Conservation (phyloP, 2,113 vertebrate genomes). For the Psophia crepitans region DNA sequence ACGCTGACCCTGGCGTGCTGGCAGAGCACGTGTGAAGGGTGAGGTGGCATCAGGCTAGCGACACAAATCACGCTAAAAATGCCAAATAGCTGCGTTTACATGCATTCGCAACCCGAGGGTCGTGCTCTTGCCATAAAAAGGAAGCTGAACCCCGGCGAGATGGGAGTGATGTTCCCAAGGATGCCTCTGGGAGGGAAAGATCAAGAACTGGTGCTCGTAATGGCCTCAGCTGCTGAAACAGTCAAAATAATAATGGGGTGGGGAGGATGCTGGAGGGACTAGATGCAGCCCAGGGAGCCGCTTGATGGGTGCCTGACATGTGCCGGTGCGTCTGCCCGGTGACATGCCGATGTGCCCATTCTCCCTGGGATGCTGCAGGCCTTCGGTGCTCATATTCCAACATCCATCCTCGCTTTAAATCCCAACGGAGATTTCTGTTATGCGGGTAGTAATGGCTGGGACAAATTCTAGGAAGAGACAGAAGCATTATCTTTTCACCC, state of each 20-base stretch:
- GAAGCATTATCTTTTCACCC: background rate
- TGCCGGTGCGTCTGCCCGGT: background rate
- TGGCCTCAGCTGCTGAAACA: conserved; percentile 12
- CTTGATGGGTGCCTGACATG: accelerated
- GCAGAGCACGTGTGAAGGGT: background rate
- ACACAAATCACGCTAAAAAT: conserved; percentile 44
- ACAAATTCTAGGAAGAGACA: background rate
- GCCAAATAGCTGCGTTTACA: conserved; percentile 24
- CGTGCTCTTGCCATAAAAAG: conserved; percentile 32
- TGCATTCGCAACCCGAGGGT: background rate
- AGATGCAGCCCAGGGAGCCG: background rate
- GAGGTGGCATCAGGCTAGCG: background rate
- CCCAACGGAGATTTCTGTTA: background rate
- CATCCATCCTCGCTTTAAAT: background rate
- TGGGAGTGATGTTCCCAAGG: conserved; percentile 15
- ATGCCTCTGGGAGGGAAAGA: conserved; percentile 56
- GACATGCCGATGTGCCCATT: background rate
- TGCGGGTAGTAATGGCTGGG: background rate
- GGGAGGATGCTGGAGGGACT: background rate
- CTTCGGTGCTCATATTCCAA: accelerated
- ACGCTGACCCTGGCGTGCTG: background rate
- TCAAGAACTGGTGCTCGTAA: conserved; percentile 28
- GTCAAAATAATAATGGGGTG: background rate
- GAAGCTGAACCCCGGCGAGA: conserved; percentile 23
- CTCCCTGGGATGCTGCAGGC: background rate